These are phyloP conservation scores for Eucidaris tribuloides DNA, from an alignment of 35 echinoderm and acorn worm species.

Conservation along the genomic window DNA sequence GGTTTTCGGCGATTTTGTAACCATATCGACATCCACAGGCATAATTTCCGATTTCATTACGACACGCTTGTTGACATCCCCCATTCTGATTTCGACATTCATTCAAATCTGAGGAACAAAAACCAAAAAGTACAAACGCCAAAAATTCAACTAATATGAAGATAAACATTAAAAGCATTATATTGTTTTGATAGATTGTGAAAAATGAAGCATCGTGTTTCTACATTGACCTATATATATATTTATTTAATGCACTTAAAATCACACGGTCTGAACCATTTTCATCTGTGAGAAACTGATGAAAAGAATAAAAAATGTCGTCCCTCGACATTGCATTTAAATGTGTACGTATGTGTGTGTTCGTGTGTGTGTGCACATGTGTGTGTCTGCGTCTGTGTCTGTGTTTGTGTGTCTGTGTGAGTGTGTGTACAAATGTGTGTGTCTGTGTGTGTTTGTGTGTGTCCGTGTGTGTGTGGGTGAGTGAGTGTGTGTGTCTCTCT, in stretches of 20 bases:
- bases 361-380: too few relatives aligned
- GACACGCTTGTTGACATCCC: slow-evolving; percentile 68
- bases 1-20: slow-evolving; percentile 47
- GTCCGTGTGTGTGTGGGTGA: too few relatives aligned
- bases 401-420: too few relatives aligned
- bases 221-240: not conserved
- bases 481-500: too few relatives aligned
- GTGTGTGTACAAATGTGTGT: too few relatives aligned
- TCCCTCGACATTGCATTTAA: too few relatives aligned
- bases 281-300: too few relatives aligned
- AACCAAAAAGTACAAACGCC: not conserved
- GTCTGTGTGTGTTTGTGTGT: too few relatives aligned
- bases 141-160: not conserved
- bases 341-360: too few relatives aligned
- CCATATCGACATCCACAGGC: slow-evolving; percentile 73
- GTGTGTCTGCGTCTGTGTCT: too few relatives aligned
- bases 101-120: slow-evolving; percentile 55
- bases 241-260: not conserved
- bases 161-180: not conserved
- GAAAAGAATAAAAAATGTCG: too few relatives aligned
- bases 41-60: slow-evolving; percentile 54
- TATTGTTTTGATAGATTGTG: not conserved
- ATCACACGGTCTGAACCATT: not conserved
- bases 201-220: not conserved
- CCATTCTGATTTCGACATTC: slow-evolving; percentile 72